Percentiles rank a stretch among this genome's conserved stretches.
Evolutionary conservation across 2,797 vertebrate species (phyloP).

Genomic region (Phalloptychus januarius): DNA sequence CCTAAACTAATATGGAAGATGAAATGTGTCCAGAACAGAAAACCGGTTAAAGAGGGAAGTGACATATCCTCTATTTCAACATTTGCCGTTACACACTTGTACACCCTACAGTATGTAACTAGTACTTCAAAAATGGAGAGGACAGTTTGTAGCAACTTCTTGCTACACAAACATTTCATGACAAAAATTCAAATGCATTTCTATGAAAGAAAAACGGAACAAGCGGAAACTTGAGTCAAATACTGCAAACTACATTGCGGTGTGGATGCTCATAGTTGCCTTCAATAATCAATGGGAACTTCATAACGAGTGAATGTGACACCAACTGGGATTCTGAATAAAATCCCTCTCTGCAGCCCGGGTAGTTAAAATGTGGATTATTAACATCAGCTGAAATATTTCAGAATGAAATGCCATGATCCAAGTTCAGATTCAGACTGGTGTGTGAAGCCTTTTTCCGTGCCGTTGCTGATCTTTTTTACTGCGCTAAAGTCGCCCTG

Average conservation of each 20-base stretch:
- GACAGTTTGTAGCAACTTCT: constrained; percentile 3
- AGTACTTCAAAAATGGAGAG: constrained; percentile 18
- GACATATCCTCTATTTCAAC: constrained; percentile 9
- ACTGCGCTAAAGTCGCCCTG: background rate
- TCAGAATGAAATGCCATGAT: background rate
- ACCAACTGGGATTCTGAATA: background rate
- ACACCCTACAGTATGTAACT: constrained; percentile 10
- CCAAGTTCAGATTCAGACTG: background rate
- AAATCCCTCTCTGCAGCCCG: background rate
- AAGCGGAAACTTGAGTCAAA: constrained; percentile 29
- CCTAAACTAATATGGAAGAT: constrained; percentile 20
- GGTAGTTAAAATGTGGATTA: background rate
- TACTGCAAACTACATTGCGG: constrained; percentile 3
- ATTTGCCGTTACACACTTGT: constrained; percentile 15
- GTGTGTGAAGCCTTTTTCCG: background rate
- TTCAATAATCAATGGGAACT: constrained; percentile 7
- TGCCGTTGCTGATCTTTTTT: background rate
- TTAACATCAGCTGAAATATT: background rate
- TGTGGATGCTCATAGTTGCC: constrained; percentile 6
- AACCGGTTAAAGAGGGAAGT: constrained; percentile 27
- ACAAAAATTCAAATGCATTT: constrained; percentile 17
- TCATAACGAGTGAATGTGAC: constrained; percentile 21
- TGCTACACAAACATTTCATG: constrained; percentile 23
- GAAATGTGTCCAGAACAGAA: constrained; percentile 50
- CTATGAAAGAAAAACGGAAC: constrained; percentile 14